A percentile compares a stretch with the other conserved stretches of the same genome.
Conservation (phyloP, 30 jellyfish, hydroid and myxozoan genomes). For the Rhopilema esculentum region DNA sequence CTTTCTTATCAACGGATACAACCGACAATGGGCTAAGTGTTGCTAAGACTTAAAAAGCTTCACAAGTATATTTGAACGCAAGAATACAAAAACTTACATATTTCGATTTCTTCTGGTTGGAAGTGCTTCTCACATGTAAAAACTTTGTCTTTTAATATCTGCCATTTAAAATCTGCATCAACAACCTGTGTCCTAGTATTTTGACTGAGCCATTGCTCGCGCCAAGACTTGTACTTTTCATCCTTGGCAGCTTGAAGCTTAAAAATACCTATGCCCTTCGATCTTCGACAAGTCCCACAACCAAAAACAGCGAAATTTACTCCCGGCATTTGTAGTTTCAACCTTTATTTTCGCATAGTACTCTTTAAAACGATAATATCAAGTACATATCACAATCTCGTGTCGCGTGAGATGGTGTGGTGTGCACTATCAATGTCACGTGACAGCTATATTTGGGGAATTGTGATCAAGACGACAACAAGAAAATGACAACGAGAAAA, state of each 20-base stretch:
- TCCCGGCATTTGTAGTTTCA: no score
- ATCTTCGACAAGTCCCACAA: constrained; percentile 28
- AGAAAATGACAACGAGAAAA: no score
- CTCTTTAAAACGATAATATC: no score
- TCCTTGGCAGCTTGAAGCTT: constrained; percentile 43
- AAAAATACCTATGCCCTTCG: constrained; percentile 53
- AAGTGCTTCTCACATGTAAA: constrained; percentile 55
- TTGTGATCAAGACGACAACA: no score
- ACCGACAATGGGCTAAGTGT: background rate
- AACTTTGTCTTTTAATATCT: constrained; percentile 20
- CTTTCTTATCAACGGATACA: background rate
- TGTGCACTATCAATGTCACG: no score
- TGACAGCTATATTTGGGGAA: no score
- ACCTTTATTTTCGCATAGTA: no score
- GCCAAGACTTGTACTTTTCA: constrained; percentile 18
- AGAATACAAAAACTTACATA: constrained; percentile 28
- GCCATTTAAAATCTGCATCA: constrained; percentile 21
- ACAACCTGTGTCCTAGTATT: constrained; percentile 23
- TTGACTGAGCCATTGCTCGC: constrained; percentile 41
- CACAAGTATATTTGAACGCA: background rate
- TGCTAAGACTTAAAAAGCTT: background rate
- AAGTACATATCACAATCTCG: no score
- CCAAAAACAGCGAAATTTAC: no score
- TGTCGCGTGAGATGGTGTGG: no score
- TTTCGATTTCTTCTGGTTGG: constrained; percentile 56